Evolutionary conservation across 2,113 vertebrate genomes (phyloP).

Genomic region (Leptocoma aspasia): DNA sequence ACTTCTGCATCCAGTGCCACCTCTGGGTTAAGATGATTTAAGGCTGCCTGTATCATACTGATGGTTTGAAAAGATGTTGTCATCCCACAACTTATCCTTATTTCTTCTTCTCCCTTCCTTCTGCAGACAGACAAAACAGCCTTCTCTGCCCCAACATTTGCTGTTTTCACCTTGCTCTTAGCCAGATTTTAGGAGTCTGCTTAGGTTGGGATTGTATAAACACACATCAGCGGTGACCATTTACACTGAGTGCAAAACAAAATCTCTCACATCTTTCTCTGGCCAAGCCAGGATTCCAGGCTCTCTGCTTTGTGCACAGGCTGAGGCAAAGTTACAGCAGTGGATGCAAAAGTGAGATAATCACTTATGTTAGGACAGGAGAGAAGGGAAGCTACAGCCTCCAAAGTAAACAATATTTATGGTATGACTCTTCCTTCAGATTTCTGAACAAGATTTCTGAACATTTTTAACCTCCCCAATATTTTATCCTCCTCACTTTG

Average conservation of each 20-base stretch:
- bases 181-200: not conserved
- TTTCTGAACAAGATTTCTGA: not conserved
- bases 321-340: not conserved
- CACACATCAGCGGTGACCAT: fast-evolving
- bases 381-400: not conserved
- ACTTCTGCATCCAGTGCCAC: not conserved
- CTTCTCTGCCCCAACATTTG: fast-evolving
- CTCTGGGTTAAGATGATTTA: not conserved
- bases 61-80: not conserved
- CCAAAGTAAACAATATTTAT: not conserved
- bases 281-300: not conserved
- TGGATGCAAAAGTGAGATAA: not conserved
- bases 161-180: not conserved
- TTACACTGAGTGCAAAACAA: not conserved
- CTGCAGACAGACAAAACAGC: not conserved
- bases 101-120: not conserved
- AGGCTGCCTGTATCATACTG: not conserved
- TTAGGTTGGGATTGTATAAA: not conserved
- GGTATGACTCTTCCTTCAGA: not conserved
- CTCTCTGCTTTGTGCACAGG: not conserved
- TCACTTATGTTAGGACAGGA: not conserved
- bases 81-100: not conserved
- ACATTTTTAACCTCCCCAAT: not conserved
- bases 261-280: not conserved
- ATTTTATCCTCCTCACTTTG: not conserved